These are phyloP conservation scores for Gortyna flavago DNA, from an alignment of 2,888 invertebrate genomes.

Conservation along the genomic window DNA sequence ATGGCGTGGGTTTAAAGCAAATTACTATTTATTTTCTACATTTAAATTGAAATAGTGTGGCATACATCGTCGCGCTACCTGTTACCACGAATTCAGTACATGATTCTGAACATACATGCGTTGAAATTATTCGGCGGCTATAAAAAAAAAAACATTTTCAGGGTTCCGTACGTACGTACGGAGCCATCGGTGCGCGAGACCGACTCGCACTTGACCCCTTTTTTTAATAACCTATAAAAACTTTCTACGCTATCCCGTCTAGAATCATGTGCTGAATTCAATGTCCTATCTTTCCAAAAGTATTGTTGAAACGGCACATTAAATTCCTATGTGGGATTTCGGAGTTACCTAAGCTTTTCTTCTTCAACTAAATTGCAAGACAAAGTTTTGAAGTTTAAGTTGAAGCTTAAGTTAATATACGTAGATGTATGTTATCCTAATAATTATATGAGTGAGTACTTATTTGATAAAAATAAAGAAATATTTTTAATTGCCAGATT, in stretches of 20 bases:
- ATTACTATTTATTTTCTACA: conserved; percentile 15
- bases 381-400: conserved; percentile 52
- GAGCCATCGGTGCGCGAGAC: too few species aligned
- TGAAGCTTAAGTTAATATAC: conserved; percentile 51
- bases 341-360: not conserved
- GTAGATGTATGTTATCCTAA: conserved; percentile 52
- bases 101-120: not conserved
- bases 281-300: not conserved
- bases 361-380: conserved; percentile 34
- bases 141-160: too few species aligned
- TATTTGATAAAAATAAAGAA: conserved; percentile 66
- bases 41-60: not conserved
- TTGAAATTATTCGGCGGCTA: not conserved
- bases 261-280: not conserved
- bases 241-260: not conserved
- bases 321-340: not conserved
- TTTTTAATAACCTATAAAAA: not conserved
- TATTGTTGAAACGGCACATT: not conserved
- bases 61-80: too few species aligned
- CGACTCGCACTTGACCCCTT: too few species aligned
- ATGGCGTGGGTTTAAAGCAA: not conserved
- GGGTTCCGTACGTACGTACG: too few species aligned
- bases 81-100: too few species aligned
- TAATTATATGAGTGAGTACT: conserved; percentile 61
- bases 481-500: conserved; percentile 46